Evolutionary conservation across 2,113 vertebrate genomes (phyloP), one percentile per base, ranked within the genome.

Genomic region (Tetraodon nigroviridis): DNA sequence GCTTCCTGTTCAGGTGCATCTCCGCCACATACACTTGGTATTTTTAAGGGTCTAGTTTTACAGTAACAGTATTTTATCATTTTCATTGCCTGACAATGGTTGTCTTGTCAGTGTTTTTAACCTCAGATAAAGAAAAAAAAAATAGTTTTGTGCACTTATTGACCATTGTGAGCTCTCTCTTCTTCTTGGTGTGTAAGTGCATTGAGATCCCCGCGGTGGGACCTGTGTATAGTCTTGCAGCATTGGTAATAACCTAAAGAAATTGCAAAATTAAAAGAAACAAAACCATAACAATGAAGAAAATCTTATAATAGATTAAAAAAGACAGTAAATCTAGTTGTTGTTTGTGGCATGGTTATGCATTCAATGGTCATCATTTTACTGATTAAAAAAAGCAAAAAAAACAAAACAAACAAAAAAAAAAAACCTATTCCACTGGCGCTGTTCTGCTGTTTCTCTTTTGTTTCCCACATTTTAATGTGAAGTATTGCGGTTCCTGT

Each of bases 331-430:
- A 92, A 88, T 91, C 80, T 96, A 90, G 89, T 91, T 92, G 91
- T 95, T 95, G 91, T 89, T 92, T 92, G 94, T 98, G 93, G 95
- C 97, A 99, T 99, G 97, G 92, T 93, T 94, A 94, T 93, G 93
- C 93, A 94, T 95, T 93, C 91, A 91, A 80, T 95, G 93, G 92
- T 93, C 91, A 92, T 92, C 82, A 90, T 92, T 89, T 94, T 88
- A 88, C 85, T 76, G 79, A 91, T 90, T 92, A 88, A 84, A 87
- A 71, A 62, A 74, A 19, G 74, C 21, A 60, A 78, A 80, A 75
- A 82, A 48, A 67, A 7, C 7, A 5, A 37, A 27, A 6, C 24
- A 27, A 27, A 27, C n/a, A 27, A 27, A 27, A 27, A 76, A 61
- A 46, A 19, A 45, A 10, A 61, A 84, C 58, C 8, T 89, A 94